A percentile compares a stretch with the other conserved stretches of the same genome.
Evolutionary conservation across 2,797 vertebrate species (phyloP).

Genomic region (Crocidura indochinensis): DNA sequence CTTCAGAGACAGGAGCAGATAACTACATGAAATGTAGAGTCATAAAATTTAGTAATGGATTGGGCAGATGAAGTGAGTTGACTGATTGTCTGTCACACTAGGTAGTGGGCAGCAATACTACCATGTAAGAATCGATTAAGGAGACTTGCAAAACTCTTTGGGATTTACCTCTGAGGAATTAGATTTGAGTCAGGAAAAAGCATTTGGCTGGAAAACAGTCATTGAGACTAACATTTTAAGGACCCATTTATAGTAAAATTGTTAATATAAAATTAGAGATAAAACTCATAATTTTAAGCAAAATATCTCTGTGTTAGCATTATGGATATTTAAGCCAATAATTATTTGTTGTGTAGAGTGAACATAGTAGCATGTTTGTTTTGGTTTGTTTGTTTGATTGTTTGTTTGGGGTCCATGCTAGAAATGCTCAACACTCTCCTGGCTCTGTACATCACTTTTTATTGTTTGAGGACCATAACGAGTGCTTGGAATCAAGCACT

Average conservation of each 20-base stretch:
- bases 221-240: background rate
- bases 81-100: background rate
- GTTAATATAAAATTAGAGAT: background rate
- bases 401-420: too few relatives aligned
- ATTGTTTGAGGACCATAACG: too few relatives aligned
- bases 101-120: background rate
- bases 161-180: background rate
- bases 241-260: background rate
- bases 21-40: background rate
- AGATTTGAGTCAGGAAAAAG: background rate
- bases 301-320: conserved; percentile 13
- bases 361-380: background rate
- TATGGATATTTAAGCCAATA: background rate
- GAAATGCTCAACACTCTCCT: too few relatives aligned
- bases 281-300: background rate
- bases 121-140: background rate
- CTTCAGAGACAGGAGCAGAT: background rate
- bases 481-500: too few relatives aligned
- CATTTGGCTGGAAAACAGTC: background rate
- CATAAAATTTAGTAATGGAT: background rate
- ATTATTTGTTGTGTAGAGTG: background rate
- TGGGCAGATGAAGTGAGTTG: background rate
- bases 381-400: too few relatives aligned
- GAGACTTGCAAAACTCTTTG: background rate
- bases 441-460: too few relatives aligned